Conservation (phyloP, 2,113 vertebrate species). For the Cochlearius cochlearius region DNA sequence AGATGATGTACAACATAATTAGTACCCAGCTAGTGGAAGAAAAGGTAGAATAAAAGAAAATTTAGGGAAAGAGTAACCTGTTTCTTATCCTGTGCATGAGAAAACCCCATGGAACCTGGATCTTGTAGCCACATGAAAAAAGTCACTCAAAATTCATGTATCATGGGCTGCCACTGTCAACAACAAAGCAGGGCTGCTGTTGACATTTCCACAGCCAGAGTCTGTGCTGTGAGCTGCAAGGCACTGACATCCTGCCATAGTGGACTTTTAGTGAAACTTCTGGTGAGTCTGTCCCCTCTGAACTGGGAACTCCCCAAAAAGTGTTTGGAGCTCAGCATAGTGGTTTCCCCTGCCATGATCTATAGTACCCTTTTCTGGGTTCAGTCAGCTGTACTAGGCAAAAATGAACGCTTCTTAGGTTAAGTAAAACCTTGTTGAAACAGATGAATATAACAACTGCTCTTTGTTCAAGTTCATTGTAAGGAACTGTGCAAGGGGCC, state of each 20-base stretch:
- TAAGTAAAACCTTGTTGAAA: background rate
- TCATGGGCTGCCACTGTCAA: background rate
- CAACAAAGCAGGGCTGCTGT: background rate
- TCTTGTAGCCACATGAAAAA: background rate
- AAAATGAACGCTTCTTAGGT: background rate
- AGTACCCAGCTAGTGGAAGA: background rate
- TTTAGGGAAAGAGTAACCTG: background rate
- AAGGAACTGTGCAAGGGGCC: background rate
- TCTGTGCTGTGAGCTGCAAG: background rate
- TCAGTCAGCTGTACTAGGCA: background rate
- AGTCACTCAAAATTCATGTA: background rate
- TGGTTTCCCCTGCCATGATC: background rate
- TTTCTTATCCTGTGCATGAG: background rate
- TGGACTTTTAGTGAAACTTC: background rate
- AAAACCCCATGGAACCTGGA: background rate
- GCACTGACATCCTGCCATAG: background rate
- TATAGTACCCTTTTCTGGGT: background rate
- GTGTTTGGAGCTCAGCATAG: background rate
- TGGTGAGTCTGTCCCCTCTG: background rate
- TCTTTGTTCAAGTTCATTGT: background rate
- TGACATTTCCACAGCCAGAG: background rate
- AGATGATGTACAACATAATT: background rate
- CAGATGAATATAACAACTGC: background rate
- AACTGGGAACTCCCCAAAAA: background rate
- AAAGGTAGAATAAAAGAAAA: background rate